Evolutionary conservation across 2,113 vertebrate species (phyloP), one percentile per base, ranked within the genome.

Genomic region (Chaetura pelagica): DNA sequence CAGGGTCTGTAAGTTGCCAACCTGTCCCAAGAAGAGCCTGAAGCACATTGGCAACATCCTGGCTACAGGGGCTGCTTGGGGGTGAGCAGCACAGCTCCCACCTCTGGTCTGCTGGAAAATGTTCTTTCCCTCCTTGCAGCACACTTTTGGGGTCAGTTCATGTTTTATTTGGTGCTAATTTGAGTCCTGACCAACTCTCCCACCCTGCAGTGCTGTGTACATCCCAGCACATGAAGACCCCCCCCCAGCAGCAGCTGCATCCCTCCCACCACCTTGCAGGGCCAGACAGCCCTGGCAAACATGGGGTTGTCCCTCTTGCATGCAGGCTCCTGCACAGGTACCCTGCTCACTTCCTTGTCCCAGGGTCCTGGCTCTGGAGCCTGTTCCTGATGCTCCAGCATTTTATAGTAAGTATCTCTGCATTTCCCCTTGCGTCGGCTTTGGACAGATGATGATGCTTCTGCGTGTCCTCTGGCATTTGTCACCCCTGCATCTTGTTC

Each of bases 391-490:
- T 55, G 20, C 62, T 86, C 34, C 54, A 68, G 10, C 24, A 40
- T 75, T 84, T 75, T 35, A 58, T 40, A 83, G 51, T 35, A 74
- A 84, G 52, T 0, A 5, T n/a, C 42, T 57, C n/a, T 67, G 83
- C 18, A 7, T 66, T 66, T 82, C 23, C 8, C 21, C 58, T 79
- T 59, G 19, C 57, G n/a, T 86, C 34, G 35, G 11, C 62, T 75
- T 44, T 58, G 57, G 16, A 55, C 10, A 63, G 32, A 40, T 7
- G 7, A 16, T 1, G 8, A 49, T 20, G 32, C 4, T 83, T 6
- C n/a, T 35, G 19, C 2, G 1, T 4, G 6, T 64, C 22, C 35
- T 38, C 2, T 1, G 30, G 10, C 0, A 0, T 83, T 64, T 64
- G 34, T 57, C 30, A 42, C 6, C 27, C 57, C 58, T 48, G 38